Conservation (phyloP, 1,140 invertebrate genomes). For the Ooceraea biroi region DNA sequence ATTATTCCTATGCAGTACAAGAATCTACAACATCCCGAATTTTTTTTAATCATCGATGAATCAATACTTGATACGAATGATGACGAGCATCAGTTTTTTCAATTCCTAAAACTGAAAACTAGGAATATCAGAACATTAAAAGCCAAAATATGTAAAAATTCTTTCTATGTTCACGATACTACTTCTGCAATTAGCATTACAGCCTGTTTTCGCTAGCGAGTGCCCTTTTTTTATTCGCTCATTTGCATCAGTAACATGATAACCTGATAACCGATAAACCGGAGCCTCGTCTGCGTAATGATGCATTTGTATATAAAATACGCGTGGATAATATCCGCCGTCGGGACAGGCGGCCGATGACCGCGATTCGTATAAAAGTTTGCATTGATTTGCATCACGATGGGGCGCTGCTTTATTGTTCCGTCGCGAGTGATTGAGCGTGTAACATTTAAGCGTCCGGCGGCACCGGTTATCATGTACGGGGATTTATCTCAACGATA, state of each 20-base stretch:
- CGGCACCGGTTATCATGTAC: slow-evolving; percentile 31
- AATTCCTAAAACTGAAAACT: no score
- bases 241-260: slow-evolving; percentile 12
- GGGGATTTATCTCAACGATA: slow-evolving; percentile 34
- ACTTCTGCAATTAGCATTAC: not conserved
- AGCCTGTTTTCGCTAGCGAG: not conserved
- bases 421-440: slow-evolving; percentile 33
- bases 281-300: not conserved
- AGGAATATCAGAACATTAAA: not conserved
- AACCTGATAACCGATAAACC: not conserved
- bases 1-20: not conserved
- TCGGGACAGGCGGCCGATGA: slow-evolving; percentile 26
- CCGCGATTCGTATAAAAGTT: slow-evolving; percentile 42
- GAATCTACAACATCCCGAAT: not conserved
- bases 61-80: not conserved
- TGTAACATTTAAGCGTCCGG: slow-evolving; percentile 26
- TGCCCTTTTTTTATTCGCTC: not conserved
- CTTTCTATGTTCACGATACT: not conserved
- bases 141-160: not conserved
- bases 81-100: no score
- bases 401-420: slow-evolving; percentile 47
- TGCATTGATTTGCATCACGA: slow-evolving; percentile 45
- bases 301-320: slow-evolving; percentile 6
- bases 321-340: slow-evolving; percentile 33
- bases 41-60: not conserved